Percentiles rank a stretch among this genome's conserved stretches.
These are phyloP conservation scores for Phoxinus phoxinus DNA, from an alignment of 2,113 vertebrate species.

Conservation along the genomic window DNA sequence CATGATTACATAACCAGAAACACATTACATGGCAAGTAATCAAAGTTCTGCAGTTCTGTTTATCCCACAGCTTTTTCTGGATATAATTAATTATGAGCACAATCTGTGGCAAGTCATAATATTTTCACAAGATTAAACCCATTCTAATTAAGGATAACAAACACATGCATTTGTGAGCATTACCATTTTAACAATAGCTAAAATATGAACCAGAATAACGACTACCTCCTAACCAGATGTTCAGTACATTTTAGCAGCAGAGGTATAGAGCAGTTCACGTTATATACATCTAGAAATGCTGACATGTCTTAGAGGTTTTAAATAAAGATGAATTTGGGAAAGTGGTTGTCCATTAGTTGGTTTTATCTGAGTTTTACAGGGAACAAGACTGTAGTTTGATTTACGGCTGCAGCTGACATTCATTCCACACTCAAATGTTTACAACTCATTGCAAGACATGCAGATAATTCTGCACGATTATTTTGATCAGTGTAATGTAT, in stretches of 20 bases:
- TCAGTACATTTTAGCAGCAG: neutral
- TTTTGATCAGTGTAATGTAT: constrained; percentile 16
- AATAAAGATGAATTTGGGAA: neutral
- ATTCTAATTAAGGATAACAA: neutral
- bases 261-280: neutral
- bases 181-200: neutral
- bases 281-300: neutral
- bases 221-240: neutral
- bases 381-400: neutral
- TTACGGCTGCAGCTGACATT: neutral
- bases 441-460: neutral
- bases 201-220: neutral
- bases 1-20: neutral
- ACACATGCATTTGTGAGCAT: neutral
- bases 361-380: neutral
- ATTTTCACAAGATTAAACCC: constrained; percentile 17
- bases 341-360: neutral
- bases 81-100: constrained; percentile 2
- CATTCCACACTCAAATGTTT: neutral
- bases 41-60: neutral
- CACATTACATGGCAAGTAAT: neutral
- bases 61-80: neutral
- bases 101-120: constrained; percentile 20
- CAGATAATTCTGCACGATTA: neutral
- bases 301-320: neutral